Evolutionary conservation across 1,140 invertebrate species (phyloP).

Genomic region (Rhyzopertha dominica): DNA sequence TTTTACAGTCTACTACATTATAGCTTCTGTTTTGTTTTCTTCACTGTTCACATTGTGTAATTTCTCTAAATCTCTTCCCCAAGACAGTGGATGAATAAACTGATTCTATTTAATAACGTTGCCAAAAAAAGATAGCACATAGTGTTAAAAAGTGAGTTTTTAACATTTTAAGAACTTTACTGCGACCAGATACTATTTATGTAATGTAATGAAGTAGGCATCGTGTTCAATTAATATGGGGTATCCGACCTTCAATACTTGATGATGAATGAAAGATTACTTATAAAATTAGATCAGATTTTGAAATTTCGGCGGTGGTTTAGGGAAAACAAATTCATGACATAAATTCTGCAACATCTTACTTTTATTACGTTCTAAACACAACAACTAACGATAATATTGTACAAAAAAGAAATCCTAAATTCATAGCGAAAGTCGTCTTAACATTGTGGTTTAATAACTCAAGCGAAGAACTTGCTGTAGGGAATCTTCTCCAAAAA

Average conservation of each 20-base stretch:
- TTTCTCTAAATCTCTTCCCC: too few relatives aligned
- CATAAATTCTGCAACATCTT: constrained; percentile 3
- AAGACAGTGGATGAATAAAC: background rate
- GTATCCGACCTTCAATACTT: too few relatives aligned
- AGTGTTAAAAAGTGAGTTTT: too few relatives aligned
- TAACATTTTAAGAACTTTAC: constrained; percentile 3
- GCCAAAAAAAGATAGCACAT: background rate
- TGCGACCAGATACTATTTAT: background rate
- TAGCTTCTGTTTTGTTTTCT: too few relatives aligned
- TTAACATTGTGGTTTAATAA: constrained; percentile 2
- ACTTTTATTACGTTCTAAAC: background rate
- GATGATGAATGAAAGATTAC: constrained; percentile 1
- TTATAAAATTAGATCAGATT: background rate
- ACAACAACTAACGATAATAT: background rate
- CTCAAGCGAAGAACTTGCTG: constrained; percentile 14
- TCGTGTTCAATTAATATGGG: too few relatives aligned
- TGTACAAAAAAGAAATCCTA: background rate
- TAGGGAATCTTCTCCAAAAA: constrained; percentile 20
- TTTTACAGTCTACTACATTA: too few relatives aligned
- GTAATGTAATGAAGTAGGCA: too few relatives aligned
- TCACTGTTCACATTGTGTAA: too few relatives aligned
- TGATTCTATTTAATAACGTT: constrained; percentile 7
- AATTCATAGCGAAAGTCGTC: constrained; percentile 2
- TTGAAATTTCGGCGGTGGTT: constrained; percentile 1
- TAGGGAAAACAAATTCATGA: background rate